Percentiles rank a stretch among this genome's conserved stretches.
phyloP scores from a whole-genome alignment of 2,797 vertebrate genomes.

The Cyclopterus lumpus region DNA sequence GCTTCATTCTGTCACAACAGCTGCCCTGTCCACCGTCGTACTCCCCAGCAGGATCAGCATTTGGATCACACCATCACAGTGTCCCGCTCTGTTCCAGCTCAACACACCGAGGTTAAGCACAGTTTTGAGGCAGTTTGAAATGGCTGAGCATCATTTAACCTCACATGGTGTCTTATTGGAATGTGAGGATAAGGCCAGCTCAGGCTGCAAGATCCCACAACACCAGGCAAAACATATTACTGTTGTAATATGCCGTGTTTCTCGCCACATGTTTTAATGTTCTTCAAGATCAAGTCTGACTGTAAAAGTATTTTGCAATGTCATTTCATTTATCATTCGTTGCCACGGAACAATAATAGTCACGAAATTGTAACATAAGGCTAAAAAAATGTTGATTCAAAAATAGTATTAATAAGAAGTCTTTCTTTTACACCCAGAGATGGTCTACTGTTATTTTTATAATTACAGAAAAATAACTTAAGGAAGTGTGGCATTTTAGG shows the following conservation, averaged over 20 bases:
- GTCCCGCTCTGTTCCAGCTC: constrained; percentile 39
- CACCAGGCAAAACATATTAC: neutral
- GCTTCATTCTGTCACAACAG: constrained; percentile 47
- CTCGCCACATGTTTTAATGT: neutral
- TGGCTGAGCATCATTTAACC: constrained; percentile 36
- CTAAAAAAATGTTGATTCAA: neutral
- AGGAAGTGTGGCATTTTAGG: constrained; percentile 44
- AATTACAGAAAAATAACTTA: constrained; percentile 48
- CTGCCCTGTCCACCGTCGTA: constrained; percentile 39
- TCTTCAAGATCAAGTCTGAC: neutral
- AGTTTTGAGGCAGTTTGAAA: constrained; percentile 41
- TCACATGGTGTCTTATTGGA: constrained; percentile 26
- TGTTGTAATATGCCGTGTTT: neutral
- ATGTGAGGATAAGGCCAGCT: constrained; percentile 17
- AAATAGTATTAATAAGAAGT: neutral
- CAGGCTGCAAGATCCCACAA: neutral
- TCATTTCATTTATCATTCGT: neutral
- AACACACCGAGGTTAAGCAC: constrained; percentile 33
- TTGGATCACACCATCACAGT: constrained; percentile 46
- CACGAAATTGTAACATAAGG: neutral
- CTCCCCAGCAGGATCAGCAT: constrained; percentile 49
- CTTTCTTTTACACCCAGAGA: constrained; percentile 11
- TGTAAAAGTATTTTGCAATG: neutral
- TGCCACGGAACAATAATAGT: neutral
- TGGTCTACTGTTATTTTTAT: constrained; percentile 33